A percentile compares a stretch with the other conserved stretches of the same genome.
Evolutionary conservation across 2,888 invertebrate species (phyloP).

Genomic region (Ophion ellenae): DNA sequence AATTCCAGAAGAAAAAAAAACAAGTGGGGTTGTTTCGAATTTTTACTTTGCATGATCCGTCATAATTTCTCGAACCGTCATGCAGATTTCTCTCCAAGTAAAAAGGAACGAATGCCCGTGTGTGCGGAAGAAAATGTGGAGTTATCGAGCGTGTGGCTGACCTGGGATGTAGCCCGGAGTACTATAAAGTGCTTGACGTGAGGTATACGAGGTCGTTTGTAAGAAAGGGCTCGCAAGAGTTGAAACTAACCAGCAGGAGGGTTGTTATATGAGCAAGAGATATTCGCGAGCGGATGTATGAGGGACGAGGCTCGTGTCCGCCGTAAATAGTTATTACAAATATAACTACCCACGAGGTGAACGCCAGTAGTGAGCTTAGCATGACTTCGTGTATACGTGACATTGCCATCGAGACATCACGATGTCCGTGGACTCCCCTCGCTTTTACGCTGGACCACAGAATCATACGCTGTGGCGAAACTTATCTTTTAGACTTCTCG

Average conservation of each 20-base stretch:
- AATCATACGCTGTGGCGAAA: constrained; percentile 38
- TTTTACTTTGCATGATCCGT: too few relatives aligned
- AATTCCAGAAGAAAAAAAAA: too few relatives aligned
- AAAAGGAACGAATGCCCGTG: not conserved
- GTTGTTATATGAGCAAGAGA: constrained; percentile 44
- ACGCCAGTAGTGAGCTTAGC: constrained; percentile 47
- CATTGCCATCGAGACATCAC: constrained; percentile 63
- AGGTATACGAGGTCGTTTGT: constrained; percentile 8
- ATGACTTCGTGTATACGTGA: constrained; percentile 63
- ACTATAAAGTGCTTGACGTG: not conserved
- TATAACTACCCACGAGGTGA: constrained; percentile 63
- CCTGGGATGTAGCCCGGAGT: constrained; percentile 6
- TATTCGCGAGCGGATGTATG: constrained; percentile 37
- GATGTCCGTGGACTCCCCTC: constrained; percentile 20
- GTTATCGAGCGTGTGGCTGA: constrained; percentile 15
- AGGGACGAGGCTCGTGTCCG: constrained; percentile 49
- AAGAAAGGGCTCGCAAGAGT: constrained; percentile 38
- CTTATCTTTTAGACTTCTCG: constrained; percentile 55
- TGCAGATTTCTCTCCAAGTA: not conserved
- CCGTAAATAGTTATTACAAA: constrained; percentile 66
- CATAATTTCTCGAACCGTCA: not conserved
- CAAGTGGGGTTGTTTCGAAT: too few relatives aligned
- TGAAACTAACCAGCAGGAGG: constrained; percentile 6
- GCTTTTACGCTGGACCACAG: constrained; percentile 33
- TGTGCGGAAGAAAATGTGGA: not conserved